Evolutionary conservation across 2,888 invertebrate genomes (phyloP).

Genomic region (Habrosyne pyritoides): DNA sequence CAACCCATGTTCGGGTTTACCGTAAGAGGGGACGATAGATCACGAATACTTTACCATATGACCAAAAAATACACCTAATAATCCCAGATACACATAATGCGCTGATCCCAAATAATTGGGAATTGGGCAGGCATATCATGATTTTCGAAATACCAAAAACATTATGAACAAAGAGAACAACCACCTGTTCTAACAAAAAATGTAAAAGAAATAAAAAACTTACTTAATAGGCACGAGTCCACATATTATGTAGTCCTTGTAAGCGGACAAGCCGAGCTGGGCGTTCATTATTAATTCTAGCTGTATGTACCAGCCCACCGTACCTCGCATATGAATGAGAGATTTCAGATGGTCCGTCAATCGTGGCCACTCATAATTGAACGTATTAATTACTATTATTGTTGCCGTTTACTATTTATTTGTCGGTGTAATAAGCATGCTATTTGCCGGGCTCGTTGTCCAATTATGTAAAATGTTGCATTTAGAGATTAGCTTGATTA

Average conservation of each 20-base stretch:
- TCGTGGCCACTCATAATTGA: constrained; percentile 59
- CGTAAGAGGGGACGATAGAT: too few relatives aligned
- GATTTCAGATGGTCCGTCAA: constrained; percentile 57
- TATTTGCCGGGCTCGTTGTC: background rate
- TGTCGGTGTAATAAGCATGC: background rate
- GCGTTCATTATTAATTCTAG: constrained; percentile 42
- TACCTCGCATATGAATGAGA: constrained; percentile 63
- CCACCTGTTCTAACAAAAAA: too few relatives aligned
- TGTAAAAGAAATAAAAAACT: too few relatives aligned
- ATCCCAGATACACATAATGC: too few relatives aligned
- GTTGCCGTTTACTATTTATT: constrained; percentile 11
- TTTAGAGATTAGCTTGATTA: too few relatives aligned
- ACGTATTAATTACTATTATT: constrained; percentile 51
- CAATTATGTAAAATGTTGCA: background rate
- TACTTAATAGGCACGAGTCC: background rate
- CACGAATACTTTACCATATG: too few relatives aligned
- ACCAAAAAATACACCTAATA: too few relatives aligned
- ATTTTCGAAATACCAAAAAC: too few relatives aligned
- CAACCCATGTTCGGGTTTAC: too few relatives aligned
- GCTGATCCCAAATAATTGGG: too few relatives aligned
- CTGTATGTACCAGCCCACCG: constrained; percentile 32
- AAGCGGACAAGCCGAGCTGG: constrained; percentile 5
- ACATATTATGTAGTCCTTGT: background rate
- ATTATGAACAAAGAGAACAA: too few relatives aligned
- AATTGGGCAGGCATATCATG: too few relatives aligned